phyloP scores from a whole-genome alignment of 2,888 invertebrate genomes.

The Alentia gelatinosa region DNA sequence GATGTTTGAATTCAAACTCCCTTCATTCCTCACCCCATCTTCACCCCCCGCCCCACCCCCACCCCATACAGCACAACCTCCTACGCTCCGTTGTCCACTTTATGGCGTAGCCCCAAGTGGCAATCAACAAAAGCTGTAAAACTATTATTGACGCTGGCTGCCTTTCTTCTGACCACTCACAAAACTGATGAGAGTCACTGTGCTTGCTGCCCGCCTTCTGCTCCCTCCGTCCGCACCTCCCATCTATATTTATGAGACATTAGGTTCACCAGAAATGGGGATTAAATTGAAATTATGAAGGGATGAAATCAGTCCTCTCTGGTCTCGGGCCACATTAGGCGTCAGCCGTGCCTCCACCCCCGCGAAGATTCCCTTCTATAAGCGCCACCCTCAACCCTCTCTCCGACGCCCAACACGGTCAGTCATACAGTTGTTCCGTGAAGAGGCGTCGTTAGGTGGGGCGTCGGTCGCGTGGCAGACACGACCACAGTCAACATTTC shows the following conservation, averaged over 20 bases:
- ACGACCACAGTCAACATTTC: constrained; percentile 16
- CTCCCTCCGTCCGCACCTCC: neutral
- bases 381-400: neutral
- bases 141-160: neutral
- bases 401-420: too few relatives aligned
- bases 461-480: neutral
- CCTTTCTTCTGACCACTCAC: neutral
- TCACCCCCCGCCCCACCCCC: neutral
- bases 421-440: neutral
- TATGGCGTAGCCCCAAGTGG: neutral
- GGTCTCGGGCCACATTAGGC: neutral
- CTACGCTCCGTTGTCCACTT: neutral
- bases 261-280: neutral
- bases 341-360: too few relatives aligned
- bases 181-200: neutral
- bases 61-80: neutral
- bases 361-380: too few relatives aligned
- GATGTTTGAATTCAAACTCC: constrained; percentile 36
- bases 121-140: constrained; percentile 37
- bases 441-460: neutral
- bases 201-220: neutral
- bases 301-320: neutral
- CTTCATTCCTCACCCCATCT: neutral
- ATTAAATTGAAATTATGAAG: constrained; percentile 29
- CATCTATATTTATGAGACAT: constrained; percentile 45